Percentiles rank a stretch among this genome's conserved stretches.
These are phyloP conservation scores for Tetraneura akinire DNA, from an alignment of 1,140 invertebrate species.

Conservation along the genomic window DNA sequence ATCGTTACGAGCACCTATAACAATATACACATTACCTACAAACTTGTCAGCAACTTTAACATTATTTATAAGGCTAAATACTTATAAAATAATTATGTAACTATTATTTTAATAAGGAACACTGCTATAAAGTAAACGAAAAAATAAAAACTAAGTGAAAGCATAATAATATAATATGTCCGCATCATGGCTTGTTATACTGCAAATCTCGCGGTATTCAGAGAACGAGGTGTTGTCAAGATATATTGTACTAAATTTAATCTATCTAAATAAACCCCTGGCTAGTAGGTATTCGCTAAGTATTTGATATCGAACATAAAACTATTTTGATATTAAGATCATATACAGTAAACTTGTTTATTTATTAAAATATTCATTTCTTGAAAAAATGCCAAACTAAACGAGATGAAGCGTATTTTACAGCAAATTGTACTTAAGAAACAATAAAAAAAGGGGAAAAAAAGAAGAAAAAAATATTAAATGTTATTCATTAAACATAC, in stretches of 20 bases:
- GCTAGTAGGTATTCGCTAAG: background rate
- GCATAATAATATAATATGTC: too few relatives aligned
- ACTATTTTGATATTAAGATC: background rate
- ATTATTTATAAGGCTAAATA: background rate
- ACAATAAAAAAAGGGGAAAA: constrained; percentile 27
- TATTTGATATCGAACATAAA: background rate
- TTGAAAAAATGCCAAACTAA: constrained; percentile 32
- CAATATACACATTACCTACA: background rate
- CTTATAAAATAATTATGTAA: background rate
- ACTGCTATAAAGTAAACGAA: too few relatives aligned
- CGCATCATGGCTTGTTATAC: too few relatives aligned
- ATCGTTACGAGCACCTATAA: background rate
- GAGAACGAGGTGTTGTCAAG: background rate
- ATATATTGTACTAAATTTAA: background rate
- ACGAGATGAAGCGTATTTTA: background rate
- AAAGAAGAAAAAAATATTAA: constrained; percentile 36
- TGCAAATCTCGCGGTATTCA: background rate
- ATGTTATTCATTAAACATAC: background rate
- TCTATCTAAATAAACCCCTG: background rate
- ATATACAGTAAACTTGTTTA: constrained; percentile 7
- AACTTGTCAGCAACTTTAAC: background rate
- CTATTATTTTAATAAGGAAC: background rate
- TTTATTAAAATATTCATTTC: background rate
- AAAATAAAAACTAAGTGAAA: background rate
- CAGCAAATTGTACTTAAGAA: constrained; percentile 39